These are phyloP conservation scores for Calidris pugnax DNA, from an alignment of 2,113 vertebrate species.

Conservation along the genomic window DNA sequence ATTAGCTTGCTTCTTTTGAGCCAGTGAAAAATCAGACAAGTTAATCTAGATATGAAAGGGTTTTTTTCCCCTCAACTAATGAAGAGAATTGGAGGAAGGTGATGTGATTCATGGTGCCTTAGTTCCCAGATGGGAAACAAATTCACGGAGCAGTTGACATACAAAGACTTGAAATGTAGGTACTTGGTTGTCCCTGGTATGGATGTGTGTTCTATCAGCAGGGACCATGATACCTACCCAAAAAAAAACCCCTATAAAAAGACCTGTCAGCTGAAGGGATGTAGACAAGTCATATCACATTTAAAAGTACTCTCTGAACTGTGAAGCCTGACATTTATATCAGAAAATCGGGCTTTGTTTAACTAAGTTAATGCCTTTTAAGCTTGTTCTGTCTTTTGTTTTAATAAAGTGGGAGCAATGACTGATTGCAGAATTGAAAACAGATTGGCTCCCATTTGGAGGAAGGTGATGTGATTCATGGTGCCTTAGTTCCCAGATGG, in stretches of 20 bases:
- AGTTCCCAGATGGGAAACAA: not conserved
- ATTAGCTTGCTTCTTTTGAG: constrained; percentile 25
- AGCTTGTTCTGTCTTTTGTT: constrained; percentile 43
- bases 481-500: too few relatives aligned
- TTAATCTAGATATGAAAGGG: not conserved
- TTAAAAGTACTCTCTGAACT: constrained; percentile 51
- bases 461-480: too few relatives aligned
- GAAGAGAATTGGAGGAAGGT: not conserved
- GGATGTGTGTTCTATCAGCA: not conserved
- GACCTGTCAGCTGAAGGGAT: not conserved
- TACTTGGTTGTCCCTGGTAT: not conserved
- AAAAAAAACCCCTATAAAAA: not conserved
- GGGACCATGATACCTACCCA: not conserved
- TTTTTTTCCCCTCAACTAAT: not conserved
- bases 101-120: not conserved
- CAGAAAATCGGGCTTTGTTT: constrained; percentile 65
- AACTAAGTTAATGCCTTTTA: constrained; percentile 65
- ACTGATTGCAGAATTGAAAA: constrained; percentile 44
- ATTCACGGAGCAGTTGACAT: not conserved
- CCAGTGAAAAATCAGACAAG: not conserved
- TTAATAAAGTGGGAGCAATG: constrained; percentile 47
- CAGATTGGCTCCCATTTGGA: constrained; percentile 48
- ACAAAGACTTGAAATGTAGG: not conserved
- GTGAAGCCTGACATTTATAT: constrained; percentile 64
- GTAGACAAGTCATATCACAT: not conserved